These are phyloP conservation scores for Ciconia maguari DNA, from an alignment of 2,113 vertebrate species.

Conservation along the genomic window DNA sequence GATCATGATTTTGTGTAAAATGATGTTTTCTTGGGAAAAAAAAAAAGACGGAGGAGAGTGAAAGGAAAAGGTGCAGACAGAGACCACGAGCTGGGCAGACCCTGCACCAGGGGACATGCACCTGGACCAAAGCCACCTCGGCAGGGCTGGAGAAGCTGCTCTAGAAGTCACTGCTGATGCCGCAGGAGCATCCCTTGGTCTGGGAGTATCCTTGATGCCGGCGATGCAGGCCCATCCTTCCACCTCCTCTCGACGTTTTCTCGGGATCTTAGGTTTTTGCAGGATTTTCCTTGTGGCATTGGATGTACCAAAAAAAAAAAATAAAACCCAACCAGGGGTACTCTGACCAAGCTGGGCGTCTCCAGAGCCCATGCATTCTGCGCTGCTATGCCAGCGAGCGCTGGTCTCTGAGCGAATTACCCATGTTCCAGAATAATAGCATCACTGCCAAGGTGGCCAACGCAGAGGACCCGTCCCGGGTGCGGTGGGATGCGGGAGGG, in stretches of 20 bases:
- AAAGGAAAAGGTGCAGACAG: background rate
- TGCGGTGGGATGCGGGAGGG: background rate
- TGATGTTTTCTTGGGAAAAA: background rate
- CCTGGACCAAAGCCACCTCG: background rate
- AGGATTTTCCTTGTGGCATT: background rate
- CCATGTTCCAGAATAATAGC: background rate
- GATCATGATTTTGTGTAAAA: background rate
- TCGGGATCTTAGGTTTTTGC: background rate
- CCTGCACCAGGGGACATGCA: background rate
- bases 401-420: background rate
- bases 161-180: accelerated
- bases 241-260: background rate
- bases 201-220: background rate
- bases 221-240: background rate
- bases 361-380: background rate
- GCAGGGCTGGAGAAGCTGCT: background rate
- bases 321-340: too few relatives aligned
- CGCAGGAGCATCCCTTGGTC: background rate
- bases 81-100: background rate
- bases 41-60: background rate
- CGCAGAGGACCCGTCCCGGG: accelerated
- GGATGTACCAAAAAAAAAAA: background rate
- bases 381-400: background rate
- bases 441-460: background rate
- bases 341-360: background rate